A percentile compares a stretch with the other conserved stretches of the same genome.
Conservation (phyloP, 2,113 vertebrate genomes). For the Mesoclemmys tuberculata region DNA sequence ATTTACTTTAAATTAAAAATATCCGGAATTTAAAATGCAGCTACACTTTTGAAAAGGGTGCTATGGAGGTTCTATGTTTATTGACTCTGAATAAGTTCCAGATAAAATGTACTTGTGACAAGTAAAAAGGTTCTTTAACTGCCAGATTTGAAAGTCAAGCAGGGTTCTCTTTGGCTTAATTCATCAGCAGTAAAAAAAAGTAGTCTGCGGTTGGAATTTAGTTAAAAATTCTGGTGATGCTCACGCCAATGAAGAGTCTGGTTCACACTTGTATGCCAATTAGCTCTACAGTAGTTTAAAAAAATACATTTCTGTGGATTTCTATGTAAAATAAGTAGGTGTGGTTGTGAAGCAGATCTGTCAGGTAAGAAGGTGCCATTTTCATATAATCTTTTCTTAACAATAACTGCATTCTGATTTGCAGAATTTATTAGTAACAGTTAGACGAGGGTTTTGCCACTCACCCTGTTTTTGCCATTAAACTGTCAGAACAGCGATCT, state of each 20-base stretch:
- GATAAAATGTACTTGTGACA: background rate
- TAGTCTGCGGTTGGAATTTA: background rate
- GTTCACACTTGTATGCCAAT: background rate
- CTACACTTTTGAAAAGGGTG: background rate
- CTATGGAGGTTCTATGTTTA: background rate
- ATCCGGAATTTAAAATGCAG: background rate
- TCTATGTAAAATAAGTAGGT: background rate
- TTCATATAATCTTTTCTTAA: background rate
- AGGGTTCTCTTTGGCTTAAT: background rate
- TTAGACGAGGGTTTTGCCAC: background rate
- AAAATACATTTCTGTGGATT: background rate
- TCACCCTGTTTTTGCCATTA: background rate
- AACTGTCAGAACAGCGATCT: background rate
- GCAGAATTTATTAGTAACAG: background rate
- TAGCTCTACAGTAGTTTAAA: background rate
- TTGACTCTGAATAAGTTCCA: background rate
- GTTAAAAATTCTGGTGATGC: background rate
- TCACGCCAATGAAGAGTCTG: background rate
- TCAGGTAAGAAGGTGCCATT: background rate
- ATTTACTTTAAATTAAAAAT: background rate
- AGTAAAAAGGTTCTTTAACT: background rate
- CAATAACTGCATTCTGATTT: background rate
- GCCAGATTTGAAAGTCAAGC: background rate
- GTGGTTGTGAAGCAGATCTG: rapidly evolving
- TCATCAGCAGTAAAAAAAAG: background rate